phyloP scores from a whole-genome alignment of 2,888 invertebrate genomes.

The Dioctria rufipes region DNA sequence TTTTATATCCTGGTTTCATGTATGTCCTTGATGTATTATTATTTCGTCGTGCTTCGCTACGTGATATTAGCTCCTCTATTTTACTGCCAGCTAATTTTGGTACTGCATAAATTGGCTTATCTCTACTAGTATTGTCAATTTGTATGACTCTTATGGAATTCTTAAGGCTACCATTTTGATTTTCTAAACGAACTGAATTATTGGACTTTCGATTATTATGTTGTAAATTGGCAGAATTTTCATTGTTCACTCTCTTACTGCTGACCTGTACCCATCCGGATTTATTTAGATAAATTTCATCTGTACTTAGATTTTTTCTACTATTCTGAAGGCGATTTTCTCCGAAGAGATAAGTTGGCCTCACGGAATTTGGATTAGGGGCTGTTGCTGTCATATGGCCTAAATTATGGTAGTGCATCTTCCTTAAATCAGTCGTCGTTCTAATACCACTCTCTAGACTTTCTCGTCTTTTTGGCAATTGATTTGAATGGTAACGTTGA shows the following conservation, averaged over 20 bases:
- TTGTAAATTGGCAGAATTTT: slow-evolving; percentile 63
- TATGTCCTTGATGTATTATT: slow-evolving; percentile 57
- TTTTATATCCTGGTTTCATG: slow-evolving; percentile 68
- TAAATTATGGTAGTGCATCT: slow-evolving; percentile 69
- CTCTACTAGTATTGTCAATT: slow-evolving; percentile 63
- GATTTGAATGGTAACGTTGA: slow-evolving; percentile 55
- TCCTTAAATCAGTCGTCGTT: slow-evolving; percentile 65
- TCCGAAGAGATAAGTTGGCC: slow-evolving; percentile 70
- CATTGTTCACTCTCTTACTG: slow-evolving; percentile 67
- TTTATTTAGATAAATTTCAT: slow-evolving; percentile 70
- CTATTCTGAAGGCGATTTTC: slow-evolving; percentile 62
- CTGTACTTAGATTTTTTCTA: slow-evolving; percentile 61
- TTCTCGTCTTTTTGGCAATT: slow-evolving; percentile 68
- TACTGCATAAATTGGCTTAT: slow-evolving; percentile 62
- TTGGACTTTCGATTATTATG: slow-evolving; percentile 60
- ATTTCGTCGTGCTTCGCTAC: slow-evolving; percentile 67
- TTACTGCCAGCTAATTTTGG: slow-evolving; percentile 67
- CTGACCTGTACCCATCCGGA: slow-evolving; percentile 73
- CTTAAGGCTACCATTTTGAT: slow-evolving; percentile 64
- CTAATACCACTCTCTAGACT: slow-evolving; percentile 61
- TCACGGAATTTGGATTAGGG: slow-evolving; percentile 58
- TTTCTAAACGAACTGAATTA: slow-evolving; percentile 61
- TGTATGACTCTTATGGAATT: slow-evolving; percentile 65
- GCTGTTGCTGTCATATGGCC: slow-evolving; percentile 59
- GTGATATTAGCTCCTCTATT: slow-evolving; percentile 70